Percentiles rank a stretch among this genome's conserved stretches.
Conservation (phyloP, 2,797 vertebrate genomes). For the Oophaga sylvatica region DNA sequence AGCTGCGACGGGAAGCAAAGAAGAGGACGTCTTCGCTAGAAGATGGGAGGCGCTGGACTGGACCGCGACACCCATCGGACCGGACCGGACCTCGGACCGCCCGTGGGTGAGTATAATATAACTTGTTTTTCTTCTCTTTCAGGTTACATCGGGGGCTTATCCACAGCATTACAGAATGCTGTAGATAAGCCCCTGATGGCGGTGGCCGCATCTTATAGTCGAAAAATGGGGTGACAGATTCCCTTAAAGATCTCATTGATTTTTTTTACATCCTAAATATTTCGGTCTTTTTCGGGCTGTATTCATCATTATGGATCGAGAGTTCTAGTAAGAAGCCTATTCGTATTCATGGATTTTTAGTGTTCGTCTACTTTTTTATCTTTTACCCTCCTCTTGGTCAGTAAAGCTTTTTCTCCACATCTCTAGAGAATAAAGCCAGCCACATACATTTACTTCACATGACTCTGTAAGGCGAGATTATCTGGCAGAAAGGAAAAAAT, state of each 20-base stretch:
- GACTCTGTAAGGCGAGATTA: constrained; percentile 43
- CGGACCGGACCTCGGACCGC: too few species aligned
- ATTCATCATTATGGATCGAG: neutral
- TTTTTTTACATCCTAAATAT: neutral
- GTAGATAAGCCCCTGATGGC: too few species aligned
- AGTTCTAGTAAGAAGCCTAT: neutral
- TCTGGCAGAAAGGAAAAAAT: constrained; percentile 16
- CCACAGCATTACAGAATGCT: too few species aligned
- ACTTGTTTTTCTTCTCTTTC: too few species aligned
- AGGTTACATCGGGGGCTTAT: too few species aligned
- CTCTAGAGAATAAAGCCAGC: neutral
- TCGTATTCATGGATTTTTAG: neutral
- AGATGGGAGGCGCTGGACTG: too few species aligned
- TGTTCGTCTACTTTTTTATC: neutral
- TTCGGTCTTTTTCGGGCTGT: neutral
- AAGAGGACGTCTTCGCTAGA: too few species aligned
- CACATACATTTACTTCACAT: constrained; percentile 60
- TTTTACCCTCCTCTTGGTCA: neutral
- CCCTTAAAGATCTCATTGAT: neutral
- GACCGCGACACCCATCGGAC: too few species aligned
- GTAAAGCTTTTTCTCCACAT: neutral
- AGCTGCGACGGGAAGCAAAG: too few species aligned
- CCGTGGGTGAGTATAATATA: too few species aligned
- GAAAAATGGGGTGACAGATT: too few species aligned
- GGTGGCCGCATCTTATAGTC: too few species aligned